Base-by-base conservation (phyloP, 2,113 vertebrate genomes). In the Nerophis lumbriciformis region DNA sequence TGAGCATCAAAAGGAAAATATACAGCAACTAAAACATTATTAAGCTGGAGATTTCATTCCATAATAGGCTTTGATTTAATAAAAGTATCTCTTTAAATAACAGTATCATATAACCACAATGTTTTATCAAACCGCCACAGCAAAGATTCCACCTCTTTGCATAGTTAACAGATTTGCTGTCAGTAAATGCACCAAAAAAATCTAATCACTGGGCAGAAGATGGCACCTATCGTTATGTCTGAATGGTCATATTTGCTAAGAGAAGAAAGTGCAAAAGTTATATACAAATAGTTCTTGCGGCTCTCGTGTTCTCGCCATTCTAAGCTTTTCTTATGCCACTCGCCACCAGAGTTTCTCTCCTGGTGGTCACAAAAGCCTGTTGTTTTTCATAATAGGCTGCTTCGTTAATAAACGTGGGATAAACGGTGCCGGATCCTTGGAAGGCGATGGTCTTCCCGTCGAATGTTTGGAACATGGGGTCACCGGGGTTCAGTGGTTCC, bases 301-400 rank as follows among this genome's bases (percentile, higher is more conserved):
- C 36, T 5, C 53, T 9, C 35, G 36, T 39, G 36, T 37, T 42
- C 38, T 56, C 11, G 5, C 39, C 6, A 28, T 44, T 37, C 82
- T 80, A 87, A 69, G 72, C 77, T 81, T 89, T 89, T 68, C 79
- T 81, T 80, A 96, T 84, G 19, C 85, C 76, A 50, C 81, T 85
- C 36, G 91, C 93, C 5, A 67, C 82, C 77, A 98, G 79, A 49
- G 87, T 87, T 67, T 93, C 78, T 83, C 92, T 90, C 48, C 88
- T 83, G 8, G 97, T 98, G 72, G 90, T 94, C 5, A 94, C 83
- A 45, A 98, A 97, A 2, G 96, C 96, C 88, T 95, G 94, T 57
- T 94, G 93, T 87, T 98, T 99, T 79, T 98, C 96, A 59, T 98
- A 99, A 82, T 99, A 99, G 0, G 97, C 96, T 0, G 96, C 97